Evolutionary conservation across 2,797 vertebrate species (phyloP), one percentile per base, ranked within the genome.

Genomic region (Pitangus sulphuratus): DNA sequence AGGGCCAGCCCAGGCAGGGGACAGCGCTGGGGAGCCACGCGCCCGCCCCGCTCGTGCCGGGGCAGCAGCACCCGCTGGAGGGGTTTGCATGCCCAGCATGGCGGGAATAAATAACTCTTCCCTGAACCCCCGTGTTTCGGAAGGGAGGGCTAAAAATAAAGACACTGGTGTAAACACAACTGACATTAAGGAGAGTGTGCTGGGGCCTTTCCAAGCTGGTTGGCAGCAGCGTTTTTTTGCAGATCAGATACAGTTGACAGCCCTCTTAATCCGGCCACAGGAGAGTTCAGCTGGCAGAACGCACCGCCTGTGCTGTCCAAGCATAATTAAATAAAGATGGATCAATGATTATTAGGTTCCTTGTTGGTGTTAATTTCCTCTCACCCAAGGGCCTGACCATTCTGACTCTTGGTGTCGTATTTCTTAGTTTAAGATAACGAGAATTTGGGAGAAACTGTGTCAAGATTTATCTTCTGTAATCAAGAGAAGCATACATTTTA

Each of bases 341-440:
- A 94, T 93, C 91, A 84, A 89, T 94, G 84, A 91, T 87, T 91
- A 89, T 82, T 86, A 79, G 62, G 79, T 78, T 89, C 87, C 76
- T 61, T 4, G 6, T 66, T 75, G 57, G 70, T 74, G 83, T 88
- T 93, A 88, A 84, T 96, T 82, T 60, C 39, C 53, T 94, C 76
- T 78, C 58, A 47, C 76, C 87, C 60, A 45, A 84, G 31, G 85
- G 28, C 77, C 87, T 69, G 58, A 51, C 72, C 47, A 20, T 30
- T 54, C 62, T n/a, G 45, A 71, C 89, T 94, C 72, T 65, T 22
- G 4, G 50, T 56, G 66, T 35, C 4, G 3, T 87, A 64, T 61
- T 84, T 84, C 88, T 76, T 76, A 3, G 16, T 84, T 71, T 76
- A 88, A 83, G 54, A 39, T 66, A 84, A 82, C 33, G 58, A 62